A percentile compares a stretch with the other conserved stretches of the same genome.
These are phyloP conservation scores for Echinops telfairi DNA, from an alignment of 2,113 vertebrate species.

Conservation along the genomic window DNA sequence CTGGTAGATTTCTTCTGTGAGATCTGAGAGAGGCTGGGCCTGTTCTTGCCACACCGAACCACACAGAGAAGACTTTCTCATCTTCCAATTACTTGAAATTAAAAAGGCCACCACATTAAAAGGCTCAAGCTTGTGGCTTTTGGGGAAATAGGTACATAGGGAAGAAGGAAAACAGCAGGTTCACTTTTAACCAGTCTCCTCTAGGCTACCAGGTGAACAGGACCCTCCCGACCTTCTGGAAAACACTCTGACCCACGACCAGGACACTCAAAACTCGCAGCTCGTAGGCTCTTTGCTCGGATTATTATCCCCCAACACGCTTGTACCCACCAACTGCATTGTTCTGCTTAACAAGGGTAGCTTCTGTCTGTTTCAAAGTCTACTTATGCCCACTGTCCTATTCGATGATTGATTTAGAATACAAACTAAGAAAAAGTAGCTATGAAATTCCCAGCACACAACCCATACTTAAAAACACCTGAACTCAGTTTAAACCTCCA, in stretches of 20 bases:
- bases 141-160: not conserved
- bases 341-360: not conserved
- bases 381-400: not conserved
- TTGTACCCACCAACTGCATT: not conserved
- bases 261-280: not conserved
- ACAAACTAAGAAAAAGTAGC: not conserved
- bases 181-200: not conserved
- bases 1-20: not conserved
- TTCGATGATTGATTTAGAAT: not conserved
- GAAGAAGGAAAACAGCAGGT: not conserved
- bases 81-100: not conserved
- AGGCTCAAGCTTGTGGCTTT: not conserved
- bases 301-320: not conserved
- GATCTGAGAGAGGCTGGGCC: no score
- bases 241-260: accelerated
- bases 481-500: no score
- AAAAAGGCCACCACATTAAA: not conserved
- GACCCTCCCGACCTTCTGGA: not conserved
- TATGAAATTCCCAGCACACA: not conserved
- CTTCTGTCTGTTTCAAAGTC: not conserved
- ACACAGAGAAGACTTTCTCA: not conserved
- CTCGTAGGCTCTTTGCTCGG: not conserved
- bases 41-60: not conserved
- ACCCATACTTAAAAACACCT: not conserved
- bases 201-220: not conserved